A percentile compares a stretch with the other conserved stretches of the same genome.
phyloP scores from a whole-genome alignment of 2,888 invertebrate species.

The Crocallis elinguaria region DNA sequence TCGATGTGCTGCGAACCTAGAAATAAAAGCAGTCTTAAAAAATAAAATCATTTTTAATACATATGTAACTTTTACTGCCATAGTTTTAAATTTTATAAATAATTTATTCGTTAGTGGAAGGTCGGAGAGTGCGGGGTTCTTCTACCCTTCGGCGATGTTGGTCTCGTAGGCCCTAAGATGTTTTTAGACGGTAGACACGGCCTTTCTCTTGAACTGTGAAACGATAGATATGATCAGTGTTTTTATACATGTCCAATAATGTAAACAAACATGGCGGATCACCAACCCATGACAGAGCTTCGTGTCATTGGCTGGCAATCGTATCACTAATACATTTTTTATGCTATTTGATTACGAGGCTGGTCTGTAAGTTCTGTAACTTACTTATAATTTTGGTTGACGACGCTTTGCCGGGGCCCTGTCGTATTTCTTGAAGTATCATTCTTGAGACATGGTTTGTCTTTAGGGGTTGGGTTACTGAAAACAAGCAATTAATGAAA shows the following conservation, averaged over 20 bases:
- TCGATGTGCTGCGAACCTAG: no score
- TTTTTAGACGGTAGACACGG: conserved; percentile 32
- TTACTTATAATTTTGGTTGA: conserved; percentile 43
- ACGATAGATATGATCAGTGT: background rate
- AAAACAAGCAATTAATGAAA: background rate
- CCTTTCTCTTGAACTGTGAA: conserved; percentile 36
- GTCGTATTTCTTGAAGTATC: conserved; percentile 41
- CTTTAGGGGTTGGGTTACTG: conserved; percentile 33
- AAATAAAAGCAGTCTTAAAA: conserved; percentile 5
- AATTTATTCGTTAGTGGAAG: conserved; percentile 37
- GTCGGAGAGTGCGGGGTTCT: conserved; percentile 42
- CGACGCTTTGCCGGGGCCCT: conserved; percentile 26
- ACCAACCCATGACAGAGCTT: no score
- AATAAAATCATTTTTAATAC: conserved; percentile 20
- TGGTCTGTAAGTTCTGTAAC: background rate
- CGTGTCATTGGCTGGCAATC: no score
- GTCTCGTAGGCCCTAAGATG: conserved; percentile 45
- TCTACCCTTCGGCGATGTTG: conserved; percentile 58
- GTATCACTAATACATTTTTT: no score
- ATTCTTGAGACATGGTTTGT: conserved; percentile 43
- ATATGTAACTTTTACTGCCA: background rate
- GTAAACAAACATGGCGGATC: no score
- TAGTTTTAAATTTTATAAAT: conserved; percentile 4
- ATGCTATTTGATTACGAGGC: no score
- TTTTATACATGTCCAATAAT: no score